Conservation (phyloP, 1,140 invertebrate genomes). For the Steinernema khuongi region DNA sequence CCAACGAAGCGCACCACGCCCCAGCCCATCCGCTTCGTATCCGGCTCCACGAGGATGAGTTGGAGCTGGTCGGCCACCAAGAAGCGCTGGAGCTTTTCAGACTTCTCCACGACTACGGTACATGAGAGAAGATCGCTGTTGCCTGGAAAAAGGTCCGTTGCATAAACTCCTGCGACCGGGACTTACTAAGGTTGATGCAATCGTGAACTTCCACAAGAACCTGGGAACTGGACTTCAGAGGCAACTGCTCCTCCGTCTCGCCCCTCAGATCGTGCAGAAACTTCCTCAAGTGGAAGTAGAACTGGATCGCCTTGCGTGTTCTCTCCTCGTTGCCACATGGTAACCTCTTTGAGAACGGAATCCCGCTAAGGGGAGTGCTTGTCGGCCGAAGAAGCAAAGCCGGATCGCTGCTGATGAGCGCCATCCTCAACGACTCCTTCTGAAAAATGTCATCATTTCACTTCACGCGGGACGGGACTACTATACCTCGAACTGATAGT, state of each 20-base stretch:
- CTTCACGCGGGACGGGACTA: constrained; percentile 78
- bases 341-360: constrained; percentile 84
- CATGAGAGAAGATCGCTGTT: constrained; percentile 95
- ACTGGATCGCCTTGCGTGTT: constrained; percentile 81
- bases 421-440: constrained; percentile 65
- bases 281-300: constrained; percentile 84
- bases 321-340: constrained; percentile 94
- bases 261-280: constrained; percentile 74
- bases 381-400: constrained; percentile 88
- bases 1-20: constrained; percentile 87
- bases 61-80: constrained; percentile 89
- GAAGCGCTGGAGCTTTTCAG: constrained; percentile 71
- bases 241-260: constrained; percentile 78
- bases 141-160: constrained; percentile 67
- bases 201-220: constrained; percentile 83
- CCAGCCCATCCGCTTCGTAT: constrained; percentile 84
- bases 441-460: constrained; percentile 69
- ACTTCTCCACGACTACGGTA: constrained; percentile 79
- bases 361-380: constrained; percentile 90
- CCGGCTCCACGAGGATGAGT: constrained; percentile 91
- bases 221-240: constrained; percentile 76
- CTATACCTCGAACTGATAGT: constrained; percentile 72
- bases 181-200: constrained; percentile 83
- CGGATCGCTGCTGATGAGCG: constrained; percentile 71
- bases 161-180: constrained; percentile 24